Conservation (phyloP, 2,888 invertebrate genomes). For the Silvanus unidentatus region DNA sequence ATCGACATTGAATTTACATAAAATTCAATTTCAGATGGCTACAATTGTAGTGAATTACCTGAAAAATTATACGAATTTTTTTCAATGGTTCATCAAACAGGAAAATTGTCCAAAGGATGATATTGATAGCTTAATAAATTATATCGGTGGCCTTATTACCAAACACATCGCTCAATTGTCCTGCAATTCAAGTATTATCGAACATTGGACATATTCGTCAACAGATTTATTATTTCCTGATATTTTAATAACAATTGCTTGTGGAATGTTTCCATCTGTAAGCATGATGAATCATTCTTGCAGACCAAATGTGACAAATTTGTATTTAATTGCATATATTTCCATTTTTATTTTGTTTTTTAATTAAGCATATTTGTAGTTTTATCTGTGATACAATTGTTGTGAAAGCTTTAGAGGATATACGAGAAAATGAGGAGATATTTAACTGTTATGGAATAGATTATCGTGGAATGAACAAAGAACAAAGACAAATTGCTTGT, state of each 20-base stretch:
- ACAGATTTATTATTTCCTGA: conserved; percentile 34
- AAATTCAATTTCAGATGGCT: conserved; percentile 53
- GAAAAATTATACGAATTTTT: conserved; percentile 58
- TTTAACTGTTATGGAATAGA: conserved; percentile 83
- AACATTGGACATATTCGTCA: conserved; percentile 36
- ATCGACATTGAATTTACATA: not conserved
- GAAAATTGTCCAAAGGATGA: conserved; percentile 35
- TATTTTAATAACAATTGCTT: conserved; percentile 49
- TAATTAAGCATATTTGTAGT: conserved; percentile 45
- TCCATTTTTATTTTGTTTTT: conserved; percentile 3
- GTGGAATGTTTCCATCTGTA: conserved; percentile 79
- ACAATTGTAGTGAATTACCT: conserved; percentile 62
- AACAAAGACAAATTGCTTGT: conserved; percentile 58
- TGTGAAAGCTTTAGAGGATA: conserved; percentile 61
- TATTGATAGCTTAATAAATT: conserved; percentile 37
- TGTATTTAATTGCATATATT: conserved; percentile 45
- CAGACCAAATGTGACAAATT: conserved; percentile 71
- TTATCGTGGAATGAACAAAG: conserved; percentile 56
- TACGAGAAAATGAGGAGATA: conserved; percentile 64
- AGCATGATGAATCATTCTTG: conserved; percentile 94
- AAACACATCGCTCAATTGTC: conserved; percentile 72
- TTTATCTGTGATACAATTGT: conserved; percentile 66
- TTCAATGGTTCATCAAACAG: conserved; percentile 49
- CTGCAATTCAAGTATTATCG: conserved; percentile 44
- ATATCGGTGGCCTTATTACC: conserved; percentile 61